Conservation (phyloP, 2,888 invertebrate species). For the Drosophila meridiana region DNA sequence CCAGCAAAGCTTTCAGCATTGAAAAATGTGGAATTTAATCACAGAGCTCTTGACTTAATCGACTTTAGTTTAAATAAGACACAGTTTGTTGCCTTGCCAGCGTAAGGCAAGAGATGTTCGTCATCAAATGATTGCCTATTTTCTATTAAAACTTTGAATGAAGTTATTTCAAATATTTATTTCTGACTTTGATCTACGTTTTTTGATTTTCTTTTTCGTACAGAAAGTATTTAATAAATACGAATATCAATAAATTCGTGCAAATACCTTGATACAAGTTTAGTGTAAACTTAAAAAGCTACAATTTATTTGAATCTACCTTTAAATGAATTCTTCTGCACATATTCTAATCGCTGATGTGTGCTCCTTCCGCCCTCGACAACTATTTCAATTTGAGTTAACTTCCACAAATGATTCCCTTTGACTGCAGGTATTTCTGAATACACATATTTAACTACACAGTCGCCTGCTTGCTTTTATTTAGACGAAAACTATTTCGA, state of each 20-base stretch:
- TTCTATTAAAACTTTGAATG: neutral
- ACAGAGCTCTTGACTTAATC: neutral
- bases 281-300: neutral
- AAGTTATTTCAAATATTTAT: neutral
- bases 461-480: slow-evolving; percentile 1
- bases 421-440: slow-evolving; percentile 6
- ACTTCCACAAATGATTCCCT: neutral
- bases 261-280: neutral
- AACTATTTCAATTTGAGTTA: neutral
- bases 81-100: neutral
- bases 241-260: neutral
- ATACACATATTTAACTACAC: slow-evolving; percentile 3
- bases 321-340: neutral
- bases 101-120: neutral
- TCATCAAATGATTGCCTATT: neutral
- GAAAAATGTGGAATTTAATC: slow-evolving; percentile 14
- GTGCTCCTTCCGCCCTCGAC: neutral
- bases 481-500: slow-evolving; percentile 11
- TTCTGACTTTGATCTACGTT: neutral
- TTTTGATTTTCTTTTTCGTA: neutral
- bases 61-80: neutral
- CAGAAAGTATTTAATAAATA: neutral
- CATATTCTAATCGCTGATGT: neutral
- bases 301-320: neutral
- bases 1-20: slow-evolving; percentile 4